A percentile compares a stretch with the other conserved stretches of the same genome.
Conservation (phyloP, 2,888 invertebrate species). For the Auanema freiburgensis region DNA sequence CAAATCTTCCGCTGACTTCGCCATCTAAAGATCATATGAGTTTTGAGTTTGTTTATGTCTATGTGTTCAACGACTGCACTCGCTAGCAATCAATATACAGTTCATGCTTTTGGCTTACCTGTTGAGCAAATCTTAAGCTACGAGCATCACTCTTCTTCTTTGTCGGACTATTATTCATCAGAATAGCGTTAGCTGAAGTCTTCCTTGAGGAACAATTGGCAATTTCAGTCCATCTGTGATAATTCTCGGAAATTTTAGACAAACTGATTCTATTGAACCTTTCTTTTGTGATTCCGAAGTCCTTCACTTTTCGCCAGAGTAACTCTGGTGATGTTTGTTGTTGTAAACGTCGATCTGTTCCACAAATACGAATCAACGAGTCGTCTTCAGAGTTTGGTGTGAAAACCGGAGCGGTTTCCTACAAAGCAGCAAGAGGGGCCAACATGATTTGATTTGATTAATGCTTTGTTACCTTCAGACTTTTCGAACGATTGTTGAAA, state of each 20-base stretch:
- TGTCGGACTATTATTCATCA: not conserved
- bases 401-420: not conserved
- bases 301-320: conserved; percentile 20
- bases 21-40: not conserved
- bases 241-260: not conserved
- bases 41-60: no score
- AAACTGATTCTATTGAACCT: not conserved
- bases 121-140: no score
- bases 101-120: no score
- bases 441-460: no score
- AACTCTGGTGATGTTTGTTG: conserved; percentile 22
- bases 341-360: conserved; percentile 20
- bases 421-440: not conserved
- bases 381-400: conserved; percentile 13
- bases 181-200: no score
- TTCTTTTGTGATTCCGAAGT: conserved; percentile 1
- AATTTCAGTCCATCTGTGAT: no score
- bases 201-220: no score
- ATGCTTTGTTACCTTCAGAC: conserved; percentile 1
- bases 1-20: conserved; percentile 6
- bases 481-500: not conserved
- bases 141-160: not conserved
- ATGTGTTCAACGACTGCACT: no score
- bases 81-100: no score
- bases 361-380: conserved; percentile 18